These are phyloP conservation scores for Nasonia oneida DNA, from an alignment of 2,888 invertebrate genomes.

Conservation along the genomic window DNA sequence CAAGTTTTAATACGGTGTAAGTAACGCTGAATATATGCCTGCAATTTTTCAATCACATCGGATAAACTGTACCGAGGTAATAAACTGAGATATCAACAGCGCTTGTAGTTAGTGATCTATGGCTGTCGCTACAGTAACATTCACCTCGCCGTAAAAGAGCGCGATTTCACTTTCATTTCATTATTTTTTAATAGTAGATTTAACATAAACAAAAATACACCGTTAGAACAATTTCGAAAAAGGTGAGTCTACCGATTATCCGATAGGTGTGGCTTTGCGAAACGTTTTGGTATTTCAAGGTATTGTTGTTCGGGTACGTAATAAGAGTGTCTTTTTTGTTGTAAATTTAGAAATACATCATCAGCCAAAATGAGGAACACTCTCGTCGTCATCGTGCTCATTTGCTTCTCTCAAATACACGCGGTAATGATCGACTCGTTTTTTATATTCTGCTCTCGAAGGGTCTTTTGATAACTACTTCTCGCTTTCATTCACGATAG, in stretches of 20 bases:
- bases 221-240: neutral
- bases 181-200: neutral
- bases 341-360: neutral
- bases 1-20: constrained; percentile 13
- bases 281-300: neutral
- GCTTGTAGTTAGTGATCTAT: constrained; percentile 13
- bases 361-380: neutral
- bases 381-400: neutral
- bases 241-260: neutral
- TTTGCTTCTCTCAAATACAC: constrained; percentile 1
- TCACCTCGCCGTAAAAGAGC: constrained; percentile 7
- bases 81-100: constrained; percentile 13
- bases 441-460: neutral
- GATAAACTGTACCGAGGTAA: constrained; percentile 12
- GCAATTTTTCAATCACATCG: constrained; percentile 13
- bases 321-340: neutral
- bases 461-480: neutral
- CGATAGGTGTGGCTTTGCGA: neutral
- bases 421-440: neutral
- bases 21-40: constrained; percentile 12
- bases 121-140: constrained; percentile 9
- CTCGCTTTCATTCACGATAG: neutral
- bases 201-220: neutral
- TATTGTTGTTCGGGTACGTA: neutral
- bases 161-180: constrained; percentile 10